phyloP scores from a whole-genome alignment of 2,113 vertebrate species.

The Muntiacus reevesi region DNA sequence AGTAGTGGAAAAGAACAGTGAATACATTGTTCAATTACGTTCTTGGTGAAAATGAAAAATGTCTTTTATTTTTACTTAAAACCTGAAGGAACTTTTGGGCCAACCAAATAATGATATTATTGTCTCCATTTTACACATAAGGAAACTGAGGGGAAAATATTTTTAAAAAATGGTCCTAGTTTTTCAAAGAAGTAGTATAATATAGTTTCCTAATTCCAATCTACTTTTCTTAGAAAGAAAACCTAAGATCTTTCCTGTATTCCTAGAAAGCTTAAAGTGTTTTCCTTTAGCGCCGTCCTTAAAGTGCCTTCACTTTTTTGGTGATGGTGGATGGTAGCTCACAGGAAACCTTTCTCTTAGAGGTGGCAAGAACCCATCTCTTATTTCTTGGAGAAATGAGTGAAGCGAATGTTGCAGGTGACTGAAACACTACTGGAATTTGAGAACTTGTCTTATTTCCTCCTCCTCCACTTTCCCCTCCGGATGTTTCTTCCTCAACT shows the following conservation, averaged over 20 bases:
- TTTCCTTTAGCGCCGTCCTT: conserved; percentile 42
- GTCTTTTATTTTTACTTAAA: neutral
- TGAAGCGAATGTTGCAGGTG: conserved; percentile 73
- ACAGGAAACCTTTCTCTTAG: conserved; percentile 81
- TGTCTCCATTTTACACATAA: neutral
- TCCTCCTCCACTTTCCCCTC: conserved; percentile 57
- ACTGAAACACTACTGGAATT: conserved; percentile 83
- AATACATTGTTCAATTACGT: neutral
- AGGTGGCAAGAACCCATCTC: conserved; percentile 76
- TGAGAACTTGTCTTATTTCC: conserved; percentile 80
- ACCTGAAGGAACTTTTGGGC: neutral
- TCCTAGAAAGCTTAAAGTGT: neutral
- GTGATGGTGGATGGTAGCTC: conserved; percentile 81
- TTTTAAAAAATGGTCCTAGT: neutral
- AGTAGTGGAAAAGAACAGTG: neutral
- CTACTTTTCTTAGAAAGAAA: neutral
- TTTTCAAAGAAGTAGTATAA: neutral
- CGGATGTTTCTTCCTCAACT: conserved; percentile 76
- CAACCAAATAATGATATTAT: neutral
- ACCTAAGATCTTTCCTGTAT: neutral
- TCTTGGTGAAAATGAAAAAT: neutral
- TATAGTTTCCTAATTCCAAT: neutral
- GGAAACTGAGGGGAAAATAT: neutral
- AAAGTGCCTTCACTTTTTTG: conserved; percentile 81
- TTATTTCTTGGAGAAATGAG: conserved; percentile 61